Percentiles rank a stretch among this genome's conserved stretches.
Evolutionary conservation across 37 sponge, comb jelly and placozoan species (phyloP).

Genomic region (Agelas oroides): DNA sequence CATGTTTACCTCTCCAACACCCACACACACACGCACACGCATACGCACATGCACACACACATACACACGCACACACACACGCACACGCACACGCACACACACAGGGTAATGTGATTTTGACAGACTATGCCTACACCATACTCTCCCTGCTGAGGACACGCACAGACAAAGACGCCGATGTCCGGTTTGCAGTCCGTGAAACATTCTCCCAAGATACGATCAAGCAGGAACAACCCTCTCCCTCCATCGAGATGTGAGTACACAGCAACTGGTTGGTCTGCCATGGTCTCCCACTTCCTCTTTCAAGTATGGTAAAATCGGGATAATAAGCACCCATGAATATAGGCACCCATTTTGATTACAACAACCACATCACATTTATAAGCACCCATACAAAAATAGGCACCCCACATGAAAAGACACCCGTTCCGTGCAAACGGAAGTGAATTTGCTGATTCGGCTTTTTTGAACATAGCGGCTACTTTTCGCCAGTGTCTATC

Average conservation of each 20-base stretch:
- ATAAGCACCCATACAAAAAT: too few species aligned
- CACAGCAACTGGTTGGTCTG: neutral
- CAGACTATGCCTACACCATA: slow-evolving; percentile 83
- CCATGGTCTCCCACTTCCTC: too few species aligned
- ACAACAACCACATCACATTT: too few species aligned
- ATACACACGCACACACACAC: neutral
- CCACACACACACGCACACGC: neutral
- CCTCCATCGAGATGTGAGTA: slow-evolving; percentile 69
- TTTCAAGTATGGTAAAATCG: too few species aligned
- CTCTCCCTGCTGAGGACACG: slow-evolving; percentile 81
- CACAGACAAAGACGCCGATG: slow-evolving; percentile 86
- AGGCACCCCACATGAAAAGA: too few species aligned
- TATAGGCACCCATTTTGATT: too few species aligned
- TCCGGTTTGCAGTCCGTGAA: slow-evolving; percentile 87
- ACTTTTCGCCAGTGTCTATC: too few species aligned
- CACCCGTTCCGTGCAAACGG: too few species aligned
- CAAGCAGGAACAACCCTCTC: slow-evolving; percentile 59
- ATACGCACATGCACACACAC: too few species aligned
- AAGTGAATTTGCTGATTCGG: too few species aligned
- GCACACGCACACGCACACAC: neutral
- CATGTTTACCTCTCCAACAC: neutral
- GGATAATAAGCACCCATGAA: too few species aligned
- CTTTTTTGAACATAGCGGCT: too few species aligned
- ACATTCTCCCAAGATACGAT: slow-evolving; percentile 71
- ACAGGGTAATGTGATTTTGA: slow-evolving; percentile 92